phyloP scores from a whole-genome alignment of 1,140 invertebrate genomes.

The Nautilus pompilius region DNA sequence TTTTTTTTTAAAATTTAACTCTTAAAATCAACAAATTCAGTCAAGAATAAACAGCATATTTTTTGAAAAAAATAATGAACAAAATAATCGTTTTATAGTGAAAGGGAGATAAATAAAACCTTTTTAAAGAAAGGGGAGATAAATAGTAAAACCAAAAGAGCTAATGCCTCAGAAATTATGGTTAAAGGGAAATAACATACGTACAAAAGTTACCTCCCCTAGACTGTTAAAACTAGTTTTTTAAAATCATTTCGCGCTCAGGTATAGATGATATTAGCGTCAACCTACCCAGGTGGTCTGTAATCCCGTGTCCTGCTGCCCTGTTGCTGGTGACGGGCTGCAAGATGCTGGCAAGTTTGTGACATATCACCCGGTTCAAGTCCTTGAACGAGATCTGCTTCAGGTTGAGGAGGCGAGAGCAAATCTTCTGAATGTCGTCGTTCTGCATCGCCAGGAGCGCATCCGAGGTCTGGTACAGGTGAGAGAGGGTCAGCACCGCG shows the following conservation, averaged over 20 bases:
- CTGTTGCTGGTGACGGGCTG: conserved; percentile 34
- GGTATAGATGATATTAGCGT: no score
- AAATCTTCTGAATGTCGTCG: conserved; percentile 54
- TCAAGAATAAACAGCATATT: no score
- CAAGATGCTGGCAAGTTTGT: conserved; percentile 49
- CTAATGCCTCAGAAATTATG: neutral
- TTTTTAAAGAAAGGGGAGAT: no score
- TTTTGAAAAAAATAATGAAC: no score
- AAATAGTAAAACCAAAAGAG: neutral
- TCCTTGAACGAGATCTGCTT: conserved; percentile 53
- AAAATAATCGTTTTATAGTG: no score
- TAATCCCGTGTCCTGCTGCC: conserved; percentile 12
- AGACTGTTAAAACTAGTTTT: neutral
- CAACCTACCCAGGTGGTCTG: conserved; percentile 29
- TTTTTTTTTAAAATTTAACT: no score
- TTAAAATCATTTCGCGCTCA: no score
- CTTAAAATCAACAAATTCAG: no score
- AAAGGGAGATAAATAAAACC: no score
- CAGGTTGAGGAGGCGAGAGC: conserved; percentile 43
- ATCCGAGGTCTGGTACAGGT: conserved; percentile 53
- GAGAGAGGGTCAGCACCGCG: conserved; percentile 52
- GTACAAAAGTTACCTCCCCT: neutral
- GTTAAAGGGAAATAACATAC: neutral
- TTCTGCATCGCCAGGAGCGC: conserved; percentile 55
- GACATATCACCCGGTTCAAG: conserved; percentile 52